These are phyloP conservation scores for Ecliptopera silaceata DNA, from an alignment of 2,888 invertebrate species.

Conservation along the genomic window DNA sequence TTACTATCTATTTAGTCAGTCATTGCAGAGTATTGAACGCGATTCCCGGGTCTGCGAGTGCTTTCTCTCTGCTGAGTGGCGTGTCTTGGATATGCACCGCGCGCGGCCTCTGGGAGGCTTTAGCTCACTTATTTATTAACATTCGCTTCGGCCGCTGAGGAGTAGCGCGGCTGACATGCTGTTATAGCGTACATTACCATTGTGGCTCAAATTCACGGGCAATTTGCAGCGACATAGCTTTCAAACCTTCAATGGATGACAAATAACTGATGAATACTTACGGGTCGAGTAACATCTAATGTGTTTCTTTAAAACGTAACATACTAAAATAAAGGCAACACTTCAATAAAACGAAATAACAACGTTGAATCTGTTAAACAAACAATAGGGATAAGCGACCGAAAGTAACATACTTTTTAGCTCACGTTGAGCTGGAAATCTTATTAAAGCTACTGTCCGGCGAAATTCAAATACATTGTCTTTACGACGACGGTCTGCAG, in stretches of 20 bases:
- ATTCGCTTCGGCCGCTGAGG: constrained; percentile 10
- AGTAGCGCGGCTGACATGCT: not conserved
- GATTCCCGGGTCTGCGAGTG: not conserved
- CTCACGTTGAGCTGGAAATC: constrained; percentile 18
- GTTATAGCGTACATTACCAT: not conserved
- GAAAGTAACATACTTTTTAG: constrained; percentile 20
- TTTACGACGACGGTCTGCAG: constrained; percentile 19
- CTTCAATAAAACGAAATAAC: constrained; percentile 13
- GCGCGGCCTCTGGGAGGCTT: constrained; percentile 5
- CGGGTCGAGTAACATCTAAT: no score
- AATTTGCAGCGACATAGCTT: not conserved
- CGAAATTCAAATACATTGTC: constrained; percentile 23
- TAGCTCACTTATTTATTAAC: constrained; percentile 14
- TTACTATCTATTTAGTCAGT: not conserved
- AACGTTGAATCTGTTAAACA: constrained; percentile 20
- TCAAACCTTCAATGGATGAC: no score
- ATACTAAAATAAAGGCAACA: not conserved
- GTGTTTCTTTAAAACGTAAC: no score
- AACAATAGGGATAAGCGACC: constrained; percentile 32
- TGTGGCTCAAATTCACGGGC: not conserved
- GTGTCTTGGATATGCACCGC: constrained; percentile 2
- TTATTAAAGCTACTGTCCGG: constrained; percentile 21
- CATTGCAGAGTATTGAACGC: not conserved
- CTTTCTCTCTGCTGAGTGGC: not conserved
- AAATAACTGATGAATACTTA: no score